Evolutionary conservation across 2,113 vertebrate species (phyloP).

Genomic region (Bubo blakistoni): DNA sequence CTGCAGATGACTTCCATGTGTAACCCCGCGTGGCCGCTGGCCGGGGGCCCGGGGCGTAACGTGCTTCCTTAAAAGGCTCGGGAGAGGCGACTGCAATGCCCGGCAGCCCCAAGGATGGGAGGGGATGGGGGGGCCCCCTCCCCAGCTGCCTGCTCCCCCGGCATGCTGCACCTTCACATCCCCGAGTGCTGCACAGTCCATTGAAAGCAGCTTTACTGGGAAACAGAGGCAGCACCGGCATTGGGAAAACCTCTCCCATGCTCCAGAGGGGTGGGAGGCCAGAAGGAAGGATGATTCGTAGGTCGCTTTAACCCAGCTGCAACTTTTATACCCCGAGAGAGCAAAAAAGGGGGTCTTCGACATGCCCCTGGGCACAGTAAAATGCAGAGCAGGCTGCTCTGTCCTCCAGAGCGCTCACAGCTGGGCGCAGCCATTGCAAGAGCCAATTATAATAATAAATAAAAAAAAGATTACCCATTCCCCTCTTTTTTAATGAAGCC

Average conservation of each 20-base stretch:
- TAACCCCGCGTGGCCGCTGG: neutral
- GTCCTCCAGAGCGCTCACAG: accelerated
- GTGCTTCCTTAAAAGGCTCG: conserved; percentile 63
- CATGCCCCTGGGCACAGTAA: accelerated
- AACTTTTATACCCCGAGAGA: neutral
- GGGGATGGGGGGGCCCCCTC: neutral
- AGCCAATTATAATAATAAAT: neutral
- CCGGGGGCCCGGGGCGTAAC: neutral
- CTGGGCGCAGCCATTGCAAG: neutral
- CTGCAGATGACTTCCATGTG: conserved; percentile 38
- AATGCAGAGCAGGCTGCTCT: neutral
- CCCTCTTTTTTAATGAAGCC: neutral
- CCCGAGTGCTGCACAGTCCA: accelerated
- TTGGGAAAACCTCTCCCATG: neutral
- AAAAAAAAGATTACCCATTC: neutral
- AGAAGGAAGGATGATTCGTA: neutral
- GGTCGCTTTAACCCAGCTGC: neutral
- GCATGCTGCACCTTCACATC: accelerated
- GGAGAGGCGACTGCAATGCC: neutral
- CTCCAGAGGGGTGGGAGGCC: neutral
- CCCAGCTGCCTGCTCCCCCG: neutral
- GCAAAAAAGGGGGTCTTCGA: neutral
- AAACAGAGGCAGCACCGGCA: accelerated
- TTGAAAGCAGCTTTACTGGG: neutral
- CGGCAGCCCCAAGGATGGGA: neutral